Evolutionary conservation across 2,888 invertebrate genomes (phyloP).

Genomic region (Cephus pulcher): DNA sequence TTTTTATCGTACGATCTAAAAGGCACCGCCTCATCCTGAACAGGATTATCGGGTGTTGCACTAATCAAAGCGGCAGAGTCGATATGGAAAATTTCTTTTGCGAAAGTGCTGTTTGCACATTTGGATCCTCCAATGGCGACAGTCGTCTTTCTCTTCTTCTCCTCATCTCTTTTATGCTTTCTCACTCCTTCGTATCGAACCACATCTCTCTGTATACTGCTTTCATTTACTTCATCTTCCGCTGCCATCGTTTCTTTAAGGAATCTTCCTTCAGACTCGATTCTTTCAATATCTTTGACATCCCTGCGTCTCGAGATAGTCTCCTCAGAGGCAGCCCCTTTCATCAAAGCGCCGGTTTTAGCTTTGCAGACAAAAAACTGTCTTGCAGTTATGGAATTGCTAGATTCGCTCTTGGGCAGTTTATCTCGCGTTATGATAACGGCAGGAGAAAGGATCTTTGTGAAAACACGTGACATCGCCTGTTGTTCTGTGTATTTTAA

Average conservation of each 20-base stretch:
- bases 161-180: not conserved
- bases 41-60: not conserved
- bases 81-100: not conserved
- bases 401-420: not conserved
- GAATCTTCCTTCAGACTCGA: not conserved
- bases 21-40: not conserved
- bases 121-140: not conserved
- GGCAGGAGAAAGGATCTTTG: not conserved
- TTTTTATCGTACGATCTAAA: not conserved
- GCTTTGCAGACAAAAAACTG: not conserved
- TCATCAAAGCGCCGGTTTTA: not conserved
- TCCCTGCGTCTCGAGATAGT: not conserved
- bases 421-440: not conserved
- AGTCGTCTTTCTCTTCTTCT: not conserved
- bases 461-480: not conserved
- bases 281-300: not conserved
- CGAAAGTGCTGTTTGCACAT: not conserved
- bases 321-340: not conserved
- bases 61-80: not conserved
- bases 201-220: not conserved
- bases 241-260: not conserved
- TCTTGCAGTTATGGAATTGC: not conserved
- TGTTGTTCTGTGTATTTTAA: not conserved
- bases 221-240: not conserved
- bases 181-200: not conserved